Percentiles rank a stretch among this genome's conserved stretches.
phyloP scores from a whole-genome alignment of 1,140 invertebrate species.

The Pristionchus pacificus region DNA sequence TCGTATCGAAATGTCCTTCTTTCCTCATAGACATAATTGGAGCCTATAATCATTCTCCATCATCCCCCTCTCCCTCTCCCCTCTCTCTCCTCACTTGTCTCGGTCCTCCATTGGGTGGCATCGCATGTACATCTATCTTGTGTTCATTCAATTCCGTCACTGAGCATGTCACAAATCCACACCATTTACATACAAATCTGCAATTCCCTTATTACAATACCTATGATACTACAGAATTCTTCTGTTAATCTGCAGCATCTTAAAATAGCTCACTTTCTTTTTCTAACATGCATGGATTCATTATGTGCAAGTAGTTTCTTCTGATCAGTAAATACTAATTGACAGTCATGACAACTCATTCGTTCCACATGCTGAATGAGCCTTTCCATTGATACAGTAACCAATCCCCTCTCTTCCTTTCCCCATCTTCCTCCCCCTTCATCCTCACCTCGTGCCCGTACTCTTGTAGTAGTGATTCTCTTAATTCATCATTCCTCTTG shows the following conservation, averaged over 20 bases:
- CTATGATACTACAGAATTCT: not conserved
- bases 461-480: slow-evolving; percentile 15
- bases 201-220: not conserved
- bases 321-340: slow-evolving; percentile 33
- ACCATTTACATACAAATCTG: slow-evolving; percentile 37
- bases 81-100: not conserved
- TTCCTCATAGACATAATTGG: not conserved
- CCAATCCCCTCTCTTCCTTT: not conserved
- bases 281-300: slow-evolving; percentile 22
- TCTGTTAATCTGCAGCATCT: not conserved
- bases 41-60: not conserved
- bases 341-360: slow-evolving; percentile 33
- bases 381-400: not conserved
- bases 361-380: slow-evolving; percentile 22
- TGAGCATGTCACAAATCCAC: slow-evolving; percentile 26
- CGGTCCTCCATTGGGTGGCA: not conserved
- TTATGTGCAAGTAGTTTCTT: slow-evolving; percentile 29
- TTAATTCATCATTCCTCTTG: slow-evolving; percentile 38
- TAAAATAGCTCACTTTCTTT: slow-evolving; percentile 24
- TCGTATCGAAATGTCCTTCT: not conserved
- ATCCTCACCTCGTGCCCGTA: slow-evolving; percentile 23
- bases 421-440: not conserved
- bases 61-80: too few species aligned
- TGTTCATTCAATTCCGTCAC: slow-evolving; percentile 39
- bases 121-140: slow-evolving; percentile 32